A percentile compares a stretch with the other conserved stretches of the same genome.
Conservation (phyloP, 2,113 vertebrate genomes). For the Bombycilla garrulus region DNA sequence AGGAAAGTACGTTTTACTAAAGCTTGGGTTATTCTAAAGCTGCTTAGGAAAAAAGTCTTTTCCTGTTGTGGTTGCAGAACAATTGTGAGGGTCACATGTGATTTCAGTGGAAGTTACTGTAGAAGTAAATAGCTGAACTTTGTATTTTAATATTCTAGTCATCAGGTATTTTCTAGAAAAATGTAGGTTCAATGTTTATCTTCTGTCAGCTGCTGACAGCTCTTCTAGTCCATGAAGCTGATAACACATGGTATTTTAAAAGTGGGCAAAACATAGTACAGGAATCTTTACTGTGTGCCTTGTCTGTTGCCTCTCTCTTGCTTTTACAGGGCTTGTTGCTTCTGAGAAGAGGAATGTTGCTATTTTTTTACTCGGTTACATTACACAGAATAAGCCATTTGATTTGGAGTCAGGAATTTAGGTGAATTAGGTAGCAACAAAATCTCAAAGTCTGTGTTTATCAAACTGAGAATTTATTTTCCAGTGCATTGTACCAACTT, state of each 20-base stretch:
- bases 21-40: neutral
- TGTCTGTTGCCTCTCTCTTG: neutral
- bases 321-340: neutral
- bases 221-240: accelerated
- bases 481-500: neutral
- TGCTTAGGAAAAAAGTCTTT: neutral
- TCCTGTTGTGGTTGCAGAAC: neutral
- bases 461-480: neutral
- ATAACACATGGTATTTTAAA: neutral
- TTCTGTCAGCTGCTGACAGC: accelerated
- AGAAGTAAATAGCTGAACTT: neutral
- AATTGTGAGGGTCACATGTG: accelerated
- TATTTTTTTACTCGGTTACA: neutral
- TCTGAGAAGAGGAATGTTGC: neutral
- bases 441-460: neutral
- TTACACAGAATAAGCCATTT: neutral
- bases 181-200: accelerated
- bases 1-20: conserved; percentile 86
- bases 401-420: neutral
- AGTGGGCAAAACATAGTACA: accelerated
- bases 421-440: neutral
- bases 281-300: accelerated
- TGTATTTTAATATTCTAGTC: neutral
- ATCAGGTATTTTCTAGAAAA: neutral
- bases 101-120: neutral